Percentiles rank a stretch among this genome's conserved stretches.
phyloP scores from a whole-genome alignment of 2,797 vertebrate genomes.

The Mergus octosetaceus region DNA sequence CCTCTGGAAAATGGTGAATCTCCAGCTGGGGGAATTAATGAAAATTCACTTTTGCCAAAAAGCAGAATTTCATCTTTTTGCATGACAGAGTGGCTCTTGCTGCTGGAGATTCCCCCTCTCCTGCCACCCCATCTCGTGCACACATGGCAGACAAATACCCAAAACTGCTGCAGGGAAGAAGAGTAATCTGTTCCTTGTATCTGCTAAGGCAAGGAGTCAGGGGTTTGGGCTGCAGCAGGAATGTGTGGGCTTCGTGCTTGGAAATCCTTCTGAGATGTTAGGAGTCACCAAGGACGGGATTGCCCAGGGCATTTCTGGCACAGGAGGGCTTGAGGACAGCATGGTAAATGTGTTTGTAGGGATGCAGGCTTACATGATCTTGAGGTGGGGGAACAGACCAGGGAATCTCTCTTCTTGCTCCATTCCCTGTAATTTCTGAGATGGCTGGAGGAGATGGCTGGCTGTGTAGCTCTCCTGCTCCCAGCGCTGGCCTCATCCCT shows the following conservation, averaged over 20 bases:
- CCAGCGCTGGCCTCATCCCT: not conserved
- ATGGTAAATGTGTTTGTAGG: not conserved
- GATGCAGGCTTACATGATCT: not conserved
- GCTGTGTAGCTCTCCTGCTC: not conserved
- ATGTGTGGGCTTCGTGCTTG: not conserved
- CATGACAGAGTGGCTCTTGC: not conserved
- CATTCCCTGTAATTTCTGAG: not conserved
- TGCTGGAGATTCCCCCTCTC: not conserved
- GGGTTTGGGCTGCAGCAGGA: not conserved
- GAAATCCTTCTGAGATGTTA: not conserved
- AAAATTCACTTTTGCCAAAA: constrained; percentile 65
- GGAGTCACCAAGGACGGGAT: not conserved
- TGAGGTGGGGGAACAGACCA: not conserved
- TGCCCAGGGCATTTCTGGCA: not conserved
- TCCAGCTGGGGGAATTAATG: constrained; percentile 71
- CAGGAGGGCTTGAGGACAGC: not conserved
- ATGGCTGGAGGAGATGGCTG: not conserved
- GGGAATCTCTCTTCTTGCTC: not conserved
- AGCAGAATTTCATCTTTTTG: constrained; percentile 36
- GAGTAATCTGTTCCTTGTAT: not conserved
- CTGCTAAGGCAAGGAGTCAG: not conserved
- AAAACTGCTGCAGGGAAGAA: not conserved
- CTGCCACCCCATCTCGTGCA: not conserved
- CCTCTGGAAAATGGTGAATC: constrained; percentile 56
- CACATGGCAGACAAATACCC: not conserved